Percentiles rank a stretch among this genome's conserved stretches.
These are phyloP conservation scores for Arvicanthis niloticus DNA, from an alignment of 2,113 vertebrate species.

Conservation along the genomic window DNA sequence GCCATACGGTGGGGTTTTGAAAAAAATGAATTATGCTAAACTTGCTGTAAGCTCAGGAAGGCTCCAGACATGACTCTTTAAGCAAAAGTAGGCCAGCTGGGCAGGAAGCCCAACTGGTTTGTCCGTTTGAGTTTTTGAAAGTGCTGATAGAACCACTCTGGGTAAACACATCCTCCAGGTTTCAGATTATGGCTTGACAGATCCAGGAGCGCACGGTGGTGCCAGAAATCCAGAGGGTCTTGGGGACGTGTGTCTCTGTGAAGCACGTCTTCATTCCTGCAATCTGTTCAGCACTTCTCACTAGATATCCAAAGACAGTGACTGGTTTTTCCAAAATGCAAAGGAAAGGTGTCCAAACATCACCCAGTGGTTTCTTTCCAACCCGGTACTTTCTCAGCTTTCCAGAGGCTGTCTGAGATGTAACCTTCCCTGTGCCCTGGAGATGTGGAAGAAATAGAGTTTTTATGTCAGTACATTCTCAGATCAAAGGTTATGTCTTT, in stretches of 20 bases:
- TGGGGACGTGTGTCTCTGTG: not conserved
- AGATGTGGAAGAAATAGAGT: too few species aligned
- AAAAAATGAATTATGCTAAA: not conserved
- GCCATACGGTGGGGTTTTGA: not conserved
- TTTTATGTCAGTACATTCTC: not conserved
- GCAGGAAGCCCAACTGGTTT: not conserved
- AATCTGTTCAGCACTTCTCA: not conserved
- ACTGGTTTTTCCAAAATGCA: not conserved
- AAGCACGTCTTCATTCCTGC: not conserved
- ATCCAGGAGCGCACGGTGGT: rapidly evolving
- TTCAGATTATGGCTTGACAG: not conserved
- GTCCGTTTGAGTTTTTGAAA: not conserved
- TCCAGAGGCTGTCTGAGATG: rapidly evolving
- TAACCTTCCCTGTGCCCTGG: not conserved
- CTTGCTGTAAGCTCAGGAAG: not conserved
- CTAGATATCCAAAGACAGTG: not conserved
- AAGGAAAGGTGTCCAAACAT: not conserved
- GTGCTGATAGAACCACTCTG: not conserved
- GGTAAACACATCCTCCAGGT: not conserved
- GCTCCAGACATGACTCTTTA: not conserved
- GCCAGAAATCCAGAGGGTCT: rapidly evolving
- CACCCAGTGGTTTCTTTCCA: not conserved
- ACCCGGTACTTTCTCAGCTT: not conserved
- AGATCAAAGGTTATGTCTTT: not conserved
- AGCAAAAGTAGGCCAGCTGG: not conserved